Evolutionary conservation across 2,888 invertebrate species (phyloP).

Genomic region (Andrena hattorfiana): DNA sequence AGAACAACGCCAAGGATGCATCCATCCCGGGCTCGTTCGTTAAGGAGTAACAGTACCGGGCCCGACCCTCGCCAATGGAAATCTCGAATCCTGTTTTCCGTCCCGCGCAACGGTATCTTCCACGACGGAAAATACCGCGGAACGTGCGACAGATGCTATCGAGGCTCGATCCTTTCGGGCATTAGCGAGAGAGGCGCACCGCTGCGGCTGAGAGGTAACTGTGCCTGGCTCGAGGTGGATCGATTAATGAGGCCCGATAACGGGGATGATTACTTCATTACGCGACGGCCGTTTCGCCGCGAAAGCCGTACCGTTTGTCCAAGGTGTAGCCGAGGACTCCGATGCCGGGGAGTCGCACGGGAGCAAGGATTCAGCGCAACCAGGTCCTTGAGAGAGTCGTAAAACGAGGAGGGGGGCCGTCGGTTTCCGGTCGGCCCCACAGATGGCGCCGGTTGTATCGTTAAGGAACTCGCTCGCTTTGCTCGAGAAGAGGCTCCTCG

Average conservation of each 20-base stretch:
- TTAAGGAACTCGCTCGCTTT: conserved; percentile 18
- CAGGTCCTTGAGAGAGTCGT: conserved; percentile 67
- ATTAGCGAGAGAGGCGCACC: background rate
- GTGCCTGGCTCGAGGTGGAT: conserved; percentile 44
- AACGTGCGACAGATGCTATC: conserved; percentile 39
- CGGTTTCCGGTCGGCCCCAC: conserved; percentile 51
- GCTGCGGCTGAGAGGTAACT: conserved; percentile 36
- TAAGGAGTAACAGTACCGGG: conserved; percentile 31
- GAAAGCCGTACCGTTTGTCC: conserved; percentile 70
- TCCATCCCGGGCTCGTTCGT: conserved; percentile 22
- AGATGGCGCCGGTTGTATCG: conserved; percentile 70
- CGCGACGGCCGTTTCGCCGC: conserved; percentile 58
- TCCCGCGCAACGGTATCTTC: conserved; percentile 16
- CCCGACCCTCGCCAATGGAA: conserved; percentile 8
- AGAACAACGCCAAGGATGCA: conserved; percentile 3
- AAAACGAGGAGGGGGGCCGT: conserved; percentile 42
- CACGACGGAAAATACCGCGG: conserved; percentile 18
- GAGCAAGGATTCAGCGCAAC: conserved; percentile 61
- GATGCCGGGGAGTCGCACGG: conserved; percentile 54
- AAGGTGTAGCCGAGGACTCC: conserved; percentile 61
- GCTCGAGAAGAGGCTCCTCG: conserved; percentile 7
- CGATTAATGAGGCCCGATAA: conserved; percentile 73
- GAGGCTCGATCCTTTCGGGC: conserved; percentile 17
- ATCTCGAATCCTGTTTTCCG: conserved; percentile 41
- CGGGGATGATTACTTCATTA: conserved; percentile 73